phyloP scores from a whole-genome alignment of 2,888 invertebrate genomes.

The Alitta virens region DNA sequence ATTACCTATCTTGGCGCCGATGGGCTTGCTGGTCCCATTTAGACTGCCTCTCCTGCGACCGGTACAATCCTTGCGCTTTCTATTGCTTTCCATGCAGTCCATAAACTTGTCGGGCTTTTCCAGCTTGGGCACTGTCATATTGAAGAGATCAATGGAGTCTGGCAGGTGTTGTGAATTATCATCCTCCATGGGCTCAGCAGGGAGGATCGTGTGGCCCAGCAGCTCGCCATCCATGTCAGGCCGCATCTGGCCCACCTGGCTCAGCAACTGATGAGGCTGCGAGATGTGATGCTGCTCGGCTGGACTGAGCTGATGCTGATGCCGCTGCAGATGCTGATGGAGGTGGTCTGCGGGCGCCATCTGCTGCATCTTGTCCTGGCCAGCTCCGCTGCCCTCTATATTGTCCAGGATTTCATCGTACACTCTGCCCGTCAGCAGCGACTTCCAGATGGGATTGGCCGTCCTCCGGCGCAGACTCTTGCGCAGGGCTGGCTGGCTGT shows the following conservation, averaged over 20 bases:
- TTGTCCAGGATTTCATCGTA: conserved; percentile 12
- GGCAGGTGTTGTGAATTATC: not conserved
- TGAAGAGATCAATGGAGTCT: not conserved
- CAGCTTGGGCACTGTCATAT: too few relatives aligned
- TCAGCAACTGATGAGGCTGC: not conserved
- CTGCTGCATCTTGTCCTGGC: too few relatives aligned
- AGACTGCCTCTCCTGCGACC: conserved; percentile 1
- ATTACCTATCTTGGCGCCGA: not conserved
- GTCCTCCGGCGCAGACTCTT: conserved; percentile 11
- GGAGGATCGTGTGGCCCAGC: too few relatives aligned
- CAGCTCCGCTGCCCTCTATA: not conserved
- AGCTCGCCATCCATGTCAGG: not conserved
- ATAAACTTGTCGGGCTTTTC: not conserved
- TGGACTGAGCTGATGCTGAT: not conserved
- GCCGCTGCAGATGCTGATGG: conserved; percentile 3
- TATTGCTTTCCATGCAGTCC: too few relatives aligned
- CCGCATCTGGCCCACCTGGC: not conserved
- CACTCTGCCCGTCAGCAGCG: conserved; percentile 12
- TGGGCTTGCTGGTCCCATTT: not conserved
- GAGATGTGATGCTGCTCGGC: conserved; percentile 1
- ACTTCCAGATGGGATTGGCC: conserved; percentile 14
- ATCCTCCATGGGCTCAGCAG: not conserved
- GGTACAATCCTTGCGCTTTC: not conserved
- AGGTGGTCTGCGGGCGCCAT: not conserved
- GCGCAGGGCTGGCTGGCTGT: not conserved